phyloP scores from a whole-genome alignment of 2,113 vertebrate species.

The Triplophysa tibetana region DNA sequence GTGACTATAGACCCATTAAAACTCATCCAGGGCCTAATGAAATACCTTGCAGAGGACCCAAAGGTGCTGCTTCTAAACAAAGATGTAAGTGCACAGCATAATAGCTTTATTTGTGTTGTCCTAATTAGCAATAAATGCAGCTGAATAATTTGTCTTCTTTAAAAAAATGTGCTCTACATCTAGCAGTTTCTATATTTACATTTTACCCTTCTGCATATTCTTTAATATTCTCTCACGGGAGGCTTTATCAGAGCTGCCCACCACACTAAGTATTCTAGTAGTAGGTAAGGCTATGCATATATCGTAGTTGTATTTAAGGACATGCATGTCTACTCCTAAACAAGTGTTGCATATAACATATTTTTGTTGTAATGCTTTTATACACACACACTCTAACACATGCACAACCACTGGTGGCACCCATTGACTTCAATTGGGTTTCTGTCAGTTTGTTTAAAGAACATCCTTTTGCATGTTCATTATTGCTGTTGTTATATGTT shows the following conservation, averaged over 20 bases:
- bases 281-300: no score
- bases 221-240: neutral
- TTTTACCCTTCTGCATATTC: neutral
- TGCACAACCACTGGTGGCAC: no score
- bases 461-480: no score
- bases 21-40: neutral
- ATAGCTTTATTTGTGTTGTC: neutral
- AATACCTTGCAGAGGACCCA: constrained; percentile 1
- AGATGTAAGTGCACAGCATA: neutral
- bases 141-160: no score
- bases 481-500: no score
- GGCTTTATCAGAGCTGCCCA: neutral
- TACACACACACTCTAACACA: no score
- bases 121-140: neutral
- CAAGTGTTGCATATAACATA: neutral
- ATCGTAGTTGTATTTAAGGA: neutral
- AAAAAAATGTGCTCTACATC: neutral
- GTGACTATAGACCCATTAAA: neutral
- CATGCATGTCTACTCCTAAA: neutral
- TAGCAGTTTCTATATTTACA: neutral
- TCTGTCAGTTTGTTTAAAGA: no score
- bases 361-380: neutral
- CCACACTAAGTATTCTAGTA: neutral
- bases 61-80: neutral
- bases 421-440: no score